phyloP scores from a whole-genome alignment of 2,113 vertebrate genomes.

The Peromyscus californicus region DNA sequence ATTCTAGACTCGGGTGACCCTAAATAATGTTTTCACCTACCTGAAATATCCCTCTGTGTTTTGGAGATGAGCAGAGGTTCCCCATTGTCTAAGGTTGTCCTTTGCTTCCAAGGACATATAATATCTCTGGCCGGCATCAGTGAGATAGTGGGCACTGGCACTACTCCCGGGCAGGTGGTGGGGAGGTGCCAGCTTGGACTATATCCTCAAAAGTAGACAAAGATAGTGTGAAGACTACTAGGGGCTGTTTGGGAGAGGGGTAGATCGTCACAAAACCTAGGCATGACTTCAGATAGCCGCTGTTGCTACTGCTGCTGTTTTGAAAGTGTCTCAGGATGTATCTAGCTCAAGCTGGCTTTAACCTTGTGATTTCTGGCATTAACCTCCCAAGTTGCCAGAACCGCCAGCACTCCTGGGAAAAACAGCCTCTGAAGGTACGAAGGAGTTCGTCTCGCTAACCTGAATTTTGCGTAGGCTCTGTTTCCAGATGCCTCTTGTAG shows the following conservation, averaged over 20 bases:
- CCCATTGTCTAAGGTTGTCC: neutral
- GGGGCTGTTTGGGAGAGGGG: neutral
- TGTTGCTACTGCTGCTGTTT: neutral
- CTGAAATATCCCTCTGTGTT: neutral
- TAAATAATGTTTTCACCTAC: neutral
- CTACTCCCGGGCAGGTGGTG: neutral
- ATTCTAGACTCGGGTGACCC: neutral
- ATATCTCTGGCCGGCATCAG: neutral
- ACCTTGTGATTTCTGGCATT: neutral
- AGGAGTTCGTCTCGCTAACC: neutral
- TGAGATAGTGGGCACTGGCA: neutral
- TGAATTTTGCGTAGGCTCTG: neutral
- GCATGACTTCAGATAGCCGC: neutral
- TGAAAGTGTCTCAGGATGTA: neutral
- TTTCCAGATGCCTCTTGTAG: neutral
- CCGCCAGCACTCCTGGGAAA: neutral
- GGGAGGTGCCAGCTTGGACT: neutral
- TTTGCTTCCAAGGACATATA: neutral
- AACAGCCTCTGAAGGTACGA: neutral
- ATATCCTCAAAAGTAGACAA: neutral
- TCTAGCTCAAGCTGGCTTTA: neutral
- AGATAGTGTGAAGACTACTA: neutral
- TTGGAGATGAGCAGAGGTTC: neutral
- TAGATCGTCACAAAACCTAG: neutral
- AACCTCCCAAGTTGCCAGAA: neutral